These are phyloP conservation scores for Lathamus discolor DNA, from an alignment of 2,113 vertebrate genomes.

Conservation along the genomic window DNA sequence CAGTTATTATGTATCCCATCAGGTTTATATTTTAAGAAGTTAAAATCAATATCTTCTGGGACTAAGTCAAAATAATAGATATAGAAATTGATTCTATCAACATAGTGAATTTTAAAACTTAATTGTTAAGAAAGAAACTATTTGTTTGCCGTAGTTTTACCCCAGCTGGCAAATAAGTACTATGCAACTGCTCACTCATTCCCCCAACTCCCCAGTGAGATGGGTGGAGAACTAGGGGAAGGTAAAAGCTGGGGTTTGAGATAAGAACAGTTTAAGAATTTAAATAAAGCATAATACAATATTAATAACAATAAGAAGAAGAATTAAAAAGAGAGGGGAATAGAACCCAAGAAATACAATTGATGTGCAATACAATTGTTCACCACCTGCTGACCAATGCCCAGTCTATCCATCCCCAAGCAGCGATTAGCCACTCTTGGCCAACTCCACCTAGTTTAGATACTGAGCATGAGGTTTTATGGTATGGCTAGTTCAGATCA, in stretches of 20 bases:
- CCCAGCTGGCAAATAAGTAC: not conserved
- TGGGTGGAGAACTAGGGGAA: not conserved
- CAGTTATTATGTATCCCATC: not conserved
- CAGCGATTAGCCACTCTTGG: not conserved
- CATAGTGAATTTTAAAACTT: not conserved
- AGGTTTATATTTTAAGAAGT: not conserved
- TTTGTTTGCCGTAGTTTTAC: not conserved
- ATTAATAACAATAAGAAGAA: not conserved
- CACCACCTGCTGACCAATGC: not conserved
- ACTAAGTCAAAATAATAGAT: not conserved
- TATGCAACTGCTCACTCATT: not conserved
- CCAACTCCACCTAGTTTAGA: not conserved
- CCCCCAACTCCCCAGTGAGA: not conserved
- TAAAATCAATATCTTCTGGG: not conserved
- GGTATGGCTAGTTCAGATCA: not conserved
- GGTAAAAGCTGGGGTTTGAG: not conserved
- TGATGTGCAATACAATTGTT: not conserved
- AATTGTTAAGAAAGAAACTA: not conserved
- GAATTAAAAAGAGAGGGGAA: not conserved
- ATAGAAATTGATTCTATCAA: not conserved
- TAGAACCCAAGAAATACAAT: not conserved
- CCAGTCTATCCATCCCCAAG: not conserved
- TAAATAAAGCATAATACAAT: not conserved
- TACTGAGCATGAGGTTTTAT: not conserved
- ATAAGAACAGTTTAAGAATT: not conserved